Base-by-base conservation (phyloP, 2,888 invertebrate genomes). In the Harmothoe impar region DNA sequence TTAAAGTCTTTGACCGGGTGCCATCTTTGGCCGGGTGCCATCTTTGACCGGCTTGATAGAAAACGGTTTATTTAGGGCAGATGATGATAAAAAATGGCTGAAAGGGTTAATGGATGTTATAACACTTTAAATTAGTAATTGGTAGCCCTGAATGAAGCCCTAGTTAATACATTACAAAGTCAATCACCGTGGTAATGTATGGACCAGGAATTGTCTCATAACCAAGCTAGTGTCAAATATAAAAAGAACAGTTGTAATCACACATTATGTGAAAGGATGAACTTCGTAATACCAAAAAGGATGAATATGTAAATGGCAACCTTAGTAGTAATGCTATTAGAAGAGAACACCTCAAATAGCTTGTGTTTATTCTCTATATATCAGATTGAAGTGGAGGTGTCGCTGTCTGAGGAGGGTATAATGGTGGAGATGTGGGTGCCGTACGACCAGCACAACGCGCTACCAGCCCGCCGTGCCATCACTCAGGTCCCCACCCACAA, bases 401-500 rank as follows among this genome's bases (percentile, higher is more conserved):
- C 52, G 7, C 52, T 86, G 0, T 25, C 54, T 23, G 86, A 86
- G 25, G 86, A 43, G 10, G 86, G 86, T 17, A 52, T 86, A 0
- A 31, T 54, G 52, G 52, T 86, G 5, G 86, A 86, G 54, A 52
- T 86, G 29, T 86, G 51, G 86, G 54, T 86, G n/a, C 52, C 86
- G 0, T 54, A 86, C n/a, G 86, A 86, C 23, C 43, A n/a, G 43
- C 17, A 84, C 25, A 7, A 1, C 3, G 84, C 43, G 23, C 23
- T 35, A n/a, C 84, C 52, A 1, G 43, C 33, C 3, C 20, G n/a
- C 17, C 51, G 20, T 3, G 33, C 43, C n/a, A 52, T n/a, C 0
- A 3, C 43, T 1, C 17, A 35, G 23, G 43, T n/a, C 15, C 52
- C 84, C 15, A 29, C n/a, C 31, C 25, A 20, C 54, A 86, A 52